Evolutionary conservation across 92 coral and sea anemone genomes (phyloP).

Genomic region (Meandrina meandrites): DNA sequence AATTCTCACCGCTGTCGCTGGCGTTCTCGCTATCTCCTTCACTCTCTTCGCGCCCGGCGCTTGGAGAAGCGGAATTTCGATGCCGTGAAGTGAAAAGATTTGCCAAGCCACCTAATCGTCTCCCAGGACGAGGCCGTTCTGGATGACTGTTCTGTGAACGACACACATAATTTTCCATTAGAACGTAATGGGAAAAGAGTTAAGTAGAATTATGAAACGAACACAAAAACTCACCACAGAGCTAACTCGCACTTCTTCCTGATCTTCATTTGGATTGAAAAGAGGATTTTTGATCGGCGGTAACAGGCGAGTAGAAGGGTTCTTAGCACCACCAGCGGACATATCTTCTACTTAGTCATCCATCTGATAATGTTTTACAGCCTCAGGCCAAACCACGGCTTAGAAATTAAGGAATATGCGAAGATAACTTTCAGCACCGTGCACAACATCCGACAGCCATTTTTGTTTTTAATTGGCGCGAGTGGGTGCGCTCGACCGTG

Average conservation of each 20-base stretch:
- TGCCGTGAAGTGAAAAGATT: conserved; percentile 74
- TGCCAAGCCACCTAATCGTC: conserved; percentile 72
- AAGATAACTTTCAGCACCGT: neutral
- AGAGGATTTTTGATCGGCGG: conserved; percentile 95
- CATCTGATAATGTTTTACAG: neutral
- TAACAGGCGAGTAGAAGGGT: conserved; percentile 69
- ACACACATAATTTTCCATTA: neutral
- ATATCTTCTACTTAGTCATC: conserved; percentile 41
- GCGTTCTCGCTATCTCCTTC: conserved; percentile 18
- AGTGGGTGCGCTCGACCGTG: conserved; percentile 54
- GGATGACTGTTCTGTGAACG: conserved; percentile 56
- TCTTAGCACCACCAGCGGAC: conserved; percentile 81
- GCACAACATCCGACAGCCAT: conserved; percentile 55
- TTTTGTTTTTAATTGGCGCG: conserved; percentile 32
- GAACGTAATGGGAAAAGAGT: neutral
- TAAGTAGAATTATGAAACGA: neutral
- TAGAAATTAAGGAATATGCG: neutral
- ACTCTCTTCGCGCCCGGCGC: conserved; percentile 16
- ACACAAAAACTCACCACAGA: conserved; percentile 61
- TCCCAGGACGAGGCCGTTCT: conserved; percentile 65
- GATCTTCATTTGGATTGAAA: conserved; percentile 79
- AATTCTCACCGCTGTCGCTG: conserved; percentile 4
- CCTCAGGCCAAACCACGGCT: neutral
- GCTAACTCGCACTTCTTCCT: conserved; percentile 81
- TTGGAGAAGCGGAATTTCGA: conserved; percentile 55